Conservation (phyloP, 2,797 vertebrate species). For the Valencia hispanica region DNA sequence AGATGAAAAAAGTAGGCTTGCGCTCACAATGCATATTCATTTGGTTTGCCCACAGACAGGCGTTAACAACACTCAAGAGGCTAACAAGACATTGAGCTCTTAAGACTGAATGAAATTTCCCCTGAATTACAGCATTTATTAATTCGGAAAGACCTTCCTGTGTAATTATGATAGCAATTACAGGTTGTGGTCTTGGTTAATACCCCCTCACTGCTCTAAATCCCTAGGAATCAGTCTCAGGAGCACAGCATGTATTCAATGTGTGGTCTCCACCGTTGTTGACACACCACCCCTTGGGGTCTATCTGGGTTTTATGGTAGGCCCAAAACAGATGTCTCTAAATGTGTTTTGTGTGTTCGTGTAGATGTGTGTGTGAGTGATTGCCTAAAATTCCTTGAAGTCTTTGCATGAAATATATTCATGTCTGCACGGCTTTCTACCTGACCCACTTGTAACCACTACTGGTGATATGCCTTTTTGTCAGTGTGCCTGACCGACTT, state of each 20-base stretch:
- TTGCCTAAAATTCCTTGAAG: conserved; percentile 20
- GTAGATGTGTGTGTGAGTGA: conserved; percentile 12
- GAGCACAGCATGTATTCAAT: conserved; percentile 46
- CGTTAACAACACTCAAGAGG: conserved; percentile 21
- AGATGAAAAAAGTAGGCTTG: conserved; percentile 29
- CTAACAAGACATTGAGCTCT: neutral
- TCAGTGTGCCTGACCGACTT: conserved; percentile 44
- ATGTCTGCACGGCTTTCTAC: conserved; percentile 52
- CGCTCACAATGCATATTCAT: conserved; percentile 60
- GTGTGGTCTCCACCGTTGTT: conserved; percentile 61
- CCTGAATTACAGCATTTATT: conserved; percentile 33
- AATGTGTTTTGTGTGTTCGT: conserved; percentile 2
- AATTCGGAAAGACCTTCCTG: conserved; percentile 55
- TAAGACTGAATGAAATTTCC: conserved; percentile 54
- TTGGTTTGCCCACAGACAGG: neutral
- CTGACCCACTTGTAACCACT: conserved; percentile 65
- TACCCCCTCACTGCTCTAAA: conserved; percentile 35
- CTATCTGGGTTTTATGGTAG: conserved; percentile 63
- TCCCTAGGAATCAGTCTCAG: conserved; percentile 39
- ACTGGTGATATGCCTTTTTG: conserved; percentile 48
- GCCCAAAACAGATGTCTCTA: conserved; percentile 71
- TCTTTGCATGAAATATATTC: conserved; percentile 23
- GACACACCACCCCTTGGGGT: conserved; percentile 49
- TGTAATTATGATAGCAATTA: conserved; percentile 58
- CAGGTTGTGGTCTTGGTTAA: conserved; percentile 58